Conservation (phyloP, 2,888 invertebrate species). For the Agrotis clavis region DNA sequence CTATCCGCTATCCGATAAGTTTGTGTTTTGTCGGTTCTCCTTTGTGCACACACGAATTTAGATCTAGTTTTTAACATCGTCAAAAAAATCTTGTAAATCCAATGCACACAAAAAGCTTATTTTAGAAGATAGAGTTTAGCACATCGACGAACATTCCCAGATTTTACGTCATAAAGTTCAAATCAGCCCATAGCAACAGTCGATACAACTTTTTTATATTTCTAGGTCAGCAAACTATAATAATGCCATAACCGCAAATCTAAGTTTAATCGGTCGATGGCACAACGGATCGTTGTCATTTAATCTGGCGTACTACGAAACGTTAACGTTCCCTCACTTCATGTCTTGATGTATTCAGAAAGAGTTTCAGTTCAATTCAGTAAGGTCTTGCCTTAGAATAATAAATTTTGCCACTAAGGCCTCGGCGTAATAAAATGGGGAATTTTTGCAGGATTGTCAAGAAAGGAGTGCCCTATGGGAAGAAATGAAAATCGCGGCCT, state of each 20-base stretch:
- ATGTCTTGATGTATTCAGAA: neutral
- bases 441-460: no score
- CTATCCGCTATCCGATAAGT: no score
- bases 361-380: no score
- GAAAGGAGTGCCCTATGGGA: no score
- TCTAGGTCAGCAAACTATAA: slow-evolving; percentile 23
- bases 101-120: neutral
- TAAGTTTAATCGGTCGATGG: neutral
- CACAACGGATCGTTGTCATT: slow-evolving; percentile 19
- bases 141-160: neutral
- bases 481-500: no score
- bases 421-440: no score
- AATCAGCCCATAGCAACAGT: slow-evolving; percentile 33
- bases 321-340: slow-evolving; percentile 8
- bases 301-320: slow-evolving; percentile 21
- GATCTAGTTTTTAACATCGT: no score
- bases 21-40: neutral
- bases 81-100: neutral
- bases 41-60: no score
- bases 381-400: no score
- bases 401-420: neutral
- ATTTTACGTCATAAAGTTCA: neutral
- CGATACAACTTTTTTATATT: slow-evolving; percentile 23
- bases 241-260: neutral
- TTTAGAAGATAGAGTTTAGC: neutral